Conservation (phyloP, 2,113 vertebrate genomes). For the Gymnogyps californianus region DNA sequence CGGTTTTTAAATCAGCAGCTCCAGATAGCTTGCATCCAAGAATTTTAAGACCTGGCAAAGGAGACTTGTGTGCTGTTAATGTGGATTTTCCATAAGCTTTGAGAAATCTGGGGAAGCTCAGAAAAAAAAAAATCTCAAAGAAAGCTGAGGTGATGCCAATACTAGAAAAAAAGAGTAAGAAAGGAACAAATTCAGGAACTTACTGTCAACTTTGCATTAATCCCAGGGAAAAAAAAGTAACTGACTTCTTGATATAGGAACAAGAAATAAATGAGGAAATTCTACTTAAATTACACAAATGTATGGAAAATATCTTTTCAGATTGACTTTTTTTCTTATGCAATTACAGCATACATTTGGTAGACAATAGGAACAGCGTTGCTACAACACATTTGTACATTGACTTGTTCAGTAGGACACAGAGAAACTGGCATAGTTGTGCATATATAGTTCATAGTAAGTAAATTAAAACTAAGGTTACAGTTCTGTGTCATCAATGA, state of each 20-base stretch:
- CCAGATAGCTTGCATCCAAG: slow-evolving; percentile 40
- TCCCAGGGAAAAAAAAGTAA: not conserved
- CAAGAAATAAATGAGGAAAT: not conserved
- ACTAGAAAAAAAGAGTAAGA: not conserved
- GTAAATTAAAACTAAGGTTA: not conserved
- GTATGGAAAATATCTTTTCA: not conserved
- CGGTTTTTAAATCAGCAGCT: slow-evolving; percentile 46
- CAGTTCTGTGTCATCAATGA: not conserved
- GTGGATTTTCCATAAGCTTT: slow-evolving; percentile 59
- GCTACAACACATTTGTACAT: not conserved
- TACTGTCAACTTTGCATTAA: not conserved
- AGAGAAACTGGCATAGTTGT: not conserved
- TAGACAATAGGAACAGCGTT: not conserved
- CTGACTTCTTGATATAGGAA: not conserved
- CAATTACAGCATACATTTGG: not conserved
- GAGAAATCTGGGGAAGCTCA: slow-evolving; percentile 42
- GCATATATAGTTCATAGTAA: not conserved
- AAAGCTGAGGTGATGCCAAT: not conserved
- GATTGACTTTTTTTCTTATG: not conserved
- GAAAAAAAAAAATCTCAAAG: slow-evolving; percentile 6
- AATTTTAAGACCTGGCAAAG: slow-evolving; percentile 59
- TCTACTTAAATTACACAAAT: not conserved
- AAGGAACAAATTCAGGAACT: slow-evolving; percentile 12
- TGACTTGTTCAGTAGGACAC: not conserved
- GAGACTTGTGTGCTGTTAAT: slow-evolving; percentile 10